Conservation (phyloP, 2,888 invertebrate genomes). For the Eulithis testata region DNA sequence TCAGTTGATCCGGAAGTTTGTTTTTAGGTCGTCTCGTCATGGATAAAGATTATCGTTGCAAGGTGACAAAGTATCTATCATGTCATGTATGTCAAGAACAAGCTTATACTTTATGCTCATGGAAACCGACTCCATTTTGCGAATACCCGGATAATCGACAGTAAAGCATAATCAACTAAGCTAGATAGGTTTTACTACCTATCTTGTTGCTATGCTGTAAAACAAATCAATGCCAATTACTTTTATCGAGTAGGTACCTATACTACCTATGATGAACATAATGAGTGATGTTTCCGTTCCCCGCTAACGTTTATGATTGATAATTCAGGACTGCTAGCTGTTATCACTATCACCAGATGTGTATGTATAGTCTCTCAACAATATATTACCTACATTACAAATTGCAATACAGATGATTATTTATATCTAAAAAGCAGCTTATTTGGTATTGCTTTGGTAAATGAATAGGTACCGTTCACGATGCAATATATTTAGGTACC, state of each 20-base stretch:
- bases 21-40: constrained; percentile 21
- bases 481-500: no score
- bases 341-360: constrained; percentile 20
- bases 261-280: no score
- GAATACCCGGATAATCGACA: neutral
- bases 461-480: no score
- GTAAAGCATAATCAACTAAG: constrained; percentile 1
- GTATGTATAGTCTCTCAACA: neutral
- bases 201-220: constrained; percentile 16
- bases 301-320: constrained; percentile 9
- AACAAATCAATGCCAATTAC: constrained; percentile 20
- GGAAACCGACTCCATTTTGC: constrained; percentile 4
- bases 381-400: constrained; percentile 7
- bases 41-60: constrained; percentile 35
- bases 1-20: constrained; percentile 29
- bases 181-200: constrained; percentile 19
- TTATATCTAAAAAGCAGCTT: no score
- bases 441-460: no score
- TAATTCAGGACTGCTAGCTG: constrained; percentile 2
- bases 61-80: constrained; percentile 36
- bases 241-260: no score
- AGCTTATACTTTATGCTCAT: constrained; percentile 19
- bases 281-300: constrained; percentile 14
- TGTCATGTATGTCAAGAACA: constrained; percentile 37
- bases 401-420: no score